Conservation (phyloP, 2,797 vertebrate genomes). For the Acanthopagrus latus region DNA sequence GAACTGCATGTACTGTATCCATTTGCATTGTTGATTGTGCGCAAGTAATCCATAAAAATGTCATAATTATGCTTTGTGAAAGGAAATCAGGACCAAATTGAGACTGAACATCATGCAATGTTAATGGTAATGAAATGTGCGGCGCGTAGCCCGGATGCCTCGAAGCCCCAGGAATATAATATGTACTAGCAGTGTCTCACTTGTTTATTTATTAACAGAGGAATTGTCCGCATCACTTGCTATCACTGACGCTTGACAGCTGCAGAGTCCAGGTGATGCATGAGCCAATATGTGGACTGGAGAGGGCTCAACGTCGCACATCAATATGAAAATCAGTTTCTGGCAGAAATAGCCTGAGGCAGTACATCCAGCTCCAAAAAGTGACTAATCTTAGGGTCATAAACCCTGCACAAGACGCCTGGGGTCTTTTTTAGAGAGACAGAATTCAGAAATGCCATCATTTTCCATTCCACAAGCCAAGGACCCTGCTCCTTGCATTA, state of each 20-base stretch:
- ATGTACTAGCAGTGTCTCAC: slow-evolving; percentile 73
- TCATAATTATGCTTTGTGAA: slow-evolving; percentile 59
- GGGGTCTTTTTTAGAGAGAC: slow-evolving; percentile 80
- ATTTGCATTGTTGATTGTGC: slow-evolving; percentile 46
- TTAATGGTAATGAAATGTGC: slow-evolving; percentile 83
- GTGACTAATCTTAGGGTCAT: slow-evolving; percentile 88
- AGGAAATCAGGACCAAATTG: slow-evolving; percentile 63
- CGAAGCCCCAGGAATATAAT: slow-evolving; percentile 67
- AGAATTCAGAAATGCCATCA: slow-evolving; percentile 83
- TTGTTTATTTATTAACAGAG: slow-evolving; percentile 87
- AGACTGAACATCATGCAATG: slow-evolving; percentile 73
- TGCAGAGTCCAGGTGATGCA: slow-evolving; percentile 87
- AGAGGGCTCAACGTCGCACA: slow-evolving; percentile 84
- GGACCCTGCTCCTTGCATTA: slow-evolving; percentile 78
- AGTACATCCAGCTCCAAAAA: slow-evolving; percentile 83
- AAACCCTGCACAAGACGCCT: slow-evolving; percentile 82
- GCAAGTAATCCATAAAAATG: slow-evolving; percentile 55
- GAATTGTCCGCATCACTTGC: slow-evolving; percentile 83
- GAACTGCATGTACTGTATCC: neutral
- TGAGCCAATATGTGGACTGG: slow-evolving; percentile 87
- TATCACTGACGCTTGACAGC: slow-evolving; percentile 87
- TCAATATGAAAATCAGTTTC: slow-evolving; percentile 90
- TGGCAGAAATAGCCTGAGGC: slow-evolving; percentile 83
- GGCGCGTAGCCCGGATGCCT: slow-evolving; percentile 40
- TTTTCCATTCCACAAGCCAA: slow-evolving; percentile 81